These are phyloP conservation scores for Cotesia congregata DNA, from an alignment of 2,888 invertebrate species.

Conservation along the genomic window DNA sequence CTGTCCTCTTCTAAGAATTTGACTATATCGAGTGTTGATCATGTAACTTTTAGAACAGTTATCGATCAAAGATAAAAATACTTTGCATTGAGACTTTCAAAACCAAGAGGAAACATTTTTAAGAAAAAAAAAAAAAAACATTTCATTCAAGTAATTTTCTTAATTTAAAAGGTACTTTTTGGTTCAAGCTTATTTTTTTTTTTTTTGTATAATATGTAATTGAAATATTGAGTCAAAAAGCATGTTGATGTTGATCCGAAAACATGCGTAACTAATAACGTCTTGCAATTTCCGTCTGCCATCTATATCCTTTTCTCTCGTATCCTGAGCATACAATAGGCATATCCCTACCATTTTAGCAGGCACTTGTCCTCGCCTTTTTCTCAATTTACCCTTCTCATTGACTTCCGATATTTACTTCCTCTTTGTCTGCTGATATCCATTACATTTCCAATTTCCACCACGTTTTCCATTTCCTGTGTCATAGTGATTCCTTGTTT, in stretches of 20 bases:
- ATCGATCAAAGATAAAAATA: too few species aligned
- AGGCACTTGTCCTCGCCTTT: constrained; percentile 2
- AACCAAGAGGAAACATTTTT: too few species aligned
- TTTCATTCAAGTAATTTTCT: too few species aligned
- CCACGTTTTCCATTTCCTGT: constrained; percentile 69
- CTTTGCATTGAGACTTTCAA: too few species aligned
- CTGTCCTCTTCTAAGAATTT: too few species aligned
- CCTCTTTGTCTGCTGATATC: constrained; percentile 54
- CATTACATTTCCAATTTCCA: constrained; percentile 71
- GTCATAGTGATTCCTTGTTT: not conserved
- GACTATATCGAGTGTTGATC: too few species aligned
- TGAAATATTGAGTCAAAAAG: constrained; percentile 36
- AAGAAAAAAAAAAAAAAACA: too few species aligned
- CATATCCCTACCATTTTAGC: constrained; percentile 38
- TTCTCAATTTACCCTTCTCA: constrained; percentile 37
- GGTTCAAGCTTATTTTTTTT: not conserved
- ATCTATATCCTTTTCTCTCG: constrained; percentile 8
- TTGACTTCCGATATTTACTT: constrained; percentile 53
- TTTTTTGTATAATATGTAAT: constrained; percentile 26
- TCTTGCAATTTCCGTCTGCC: constrained; percentile 22
- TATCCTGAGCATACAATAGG: constrained; percentile 48
- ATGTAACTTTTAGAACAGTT: too few species aligned
- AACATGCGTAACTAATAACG: constrained; percentile 33
- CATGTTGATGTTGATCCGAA: constrained; percentile 39
- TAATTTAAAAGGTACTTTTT: too few species aligned